Percentiles rank a stretch among this genome's conserved stretches.
These are phyloP conservation scores for Athene noctua DNA, from an alignment of 2,113 vertebrate species.

Conservation along the genomic window DNA sequence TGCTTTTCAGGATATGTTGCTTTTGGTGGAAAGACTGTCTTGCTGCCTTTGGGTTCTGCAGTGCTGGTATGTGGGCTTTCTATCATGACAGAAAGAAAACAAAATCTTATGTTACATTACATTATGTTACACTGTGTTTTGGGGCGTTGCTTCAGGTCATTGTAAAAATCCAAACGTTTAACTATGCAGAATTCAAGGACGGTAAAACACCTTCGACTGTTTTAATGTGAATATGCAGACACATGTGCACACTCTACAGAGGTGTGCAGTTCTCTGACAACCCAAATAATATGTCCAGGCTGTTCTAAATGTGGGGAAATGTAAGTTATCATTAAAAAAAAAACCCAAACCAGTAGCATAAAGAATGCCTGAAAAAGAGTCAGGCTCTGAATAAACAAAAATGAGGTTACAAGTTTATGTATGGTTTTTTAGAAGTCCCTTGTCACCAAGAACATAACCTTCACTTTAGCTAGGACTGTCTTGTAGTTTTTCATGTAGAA, in stretches of 20 bases:
- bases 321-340: background rate
- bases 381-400: background rate
- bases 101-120: background rate
- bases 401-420: background rate
- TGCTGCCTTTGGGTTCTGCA: background rate
- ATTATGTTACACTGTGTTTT: background rate
- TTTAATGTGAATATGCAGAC: background rate
- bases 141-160: background rate
- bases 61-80: background rate
- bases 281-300: background rate
- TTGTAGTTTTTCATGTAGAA: background rate
- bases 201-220: background rate
- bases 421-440: background rate
- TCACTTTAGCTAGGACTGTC: background rate
- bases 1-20: background rate
- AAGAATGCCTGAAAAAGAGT: background rate
- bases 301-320: background rate
- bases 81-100: background rate
- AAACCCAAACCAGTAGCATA: fast-evolving
- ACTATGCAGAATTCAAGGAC: background rate
- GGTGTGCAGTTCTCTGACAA: background rate
- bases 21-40: background rate
- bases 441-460: background rate
- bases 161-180: background rate
- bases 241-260: fast-evolving